A percentile compares a stretch with the other conserved stretches of the same genome.
These are phyloP conservation scores for Ditylenchus weischeri DNA, from an alignment of 2,888 invertebrate genomes.

Conservation along the genomic window DNA sequence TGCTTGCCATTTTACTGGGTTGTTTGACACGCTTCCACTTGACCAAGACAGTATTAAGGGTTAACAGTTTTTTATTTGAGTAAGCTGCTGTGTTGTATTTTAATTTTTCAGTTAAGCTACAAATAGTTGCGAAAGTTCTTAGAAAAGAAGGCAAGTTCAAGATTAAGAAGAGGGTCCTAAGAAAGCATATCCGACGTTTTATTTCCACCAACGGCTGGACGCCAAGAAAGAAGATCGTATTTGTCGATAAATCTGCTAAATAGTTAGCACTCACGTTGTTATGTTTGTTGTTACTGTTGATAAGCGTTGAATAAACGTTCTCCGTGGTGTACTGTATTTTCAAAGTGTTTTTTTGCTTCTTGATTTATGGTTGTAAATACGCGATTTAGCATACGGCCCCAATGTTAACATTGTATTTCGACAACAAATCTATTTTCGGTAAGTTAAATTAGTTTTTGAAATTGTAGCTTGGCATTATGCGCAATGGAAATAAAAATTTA, in stretches of 20 bases:
- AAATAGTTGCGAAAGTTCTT: neutral
- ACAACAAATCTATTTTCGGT: no score
- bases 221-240: conserved; percentile 7
- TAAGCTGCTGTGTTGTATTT: no score
- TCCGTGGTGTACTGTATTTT: no score
- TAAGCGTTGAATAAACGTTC: no score
- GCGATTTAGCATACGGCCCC: no score
- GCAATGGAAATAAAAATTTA: no score
- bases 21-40: conserved; percentile 3
- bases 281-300: no score
- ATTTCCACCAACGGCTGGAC: neutral
- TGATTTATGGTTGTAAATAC: no score
- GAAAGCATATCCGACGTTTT: conserved; percentile 5
- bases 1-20: neutral
- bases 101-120: conserved; percentile 4
- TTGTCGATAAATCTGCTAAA: neutral
- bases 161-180: neutral
- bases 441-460: no score
- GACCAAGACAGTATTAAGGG: neutral
- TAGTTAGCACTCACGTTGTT: neutral
- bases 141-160: neutral
- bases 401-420: no score
- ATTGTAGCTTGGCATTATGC: no score
- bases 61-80: neutral
- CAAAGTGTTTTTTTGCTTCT: no score